These are phyloP conservation scores for Miichthys miiuy DNA, from an alignment of 2,797 vertebrate species.

Conservation along the genomic window DNA sequence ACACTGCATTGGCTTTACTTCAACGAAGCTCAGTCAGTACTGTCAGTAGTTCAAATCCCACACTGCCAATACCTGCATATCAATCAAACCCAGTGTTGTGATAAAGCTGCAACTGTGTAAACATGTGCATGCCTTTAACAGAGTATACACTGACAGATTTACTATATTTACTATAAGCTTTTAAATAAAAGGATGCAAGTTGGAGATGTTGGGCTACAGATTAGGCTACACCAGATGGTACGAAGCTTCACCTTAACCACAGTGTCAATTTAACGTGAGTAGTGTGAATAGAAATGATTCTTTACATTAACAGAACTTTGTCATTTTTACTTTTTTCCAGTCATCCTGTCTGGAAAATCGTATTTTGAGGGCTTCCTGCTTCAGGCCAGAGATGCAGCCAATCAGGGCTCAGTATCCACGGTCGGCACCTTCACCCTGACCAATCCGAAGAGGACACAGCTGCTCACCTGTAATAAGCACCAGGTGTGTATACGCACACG, in stretches of 20 bases:
- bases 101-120: not conserved
- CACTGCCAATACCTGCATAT: not conserved
- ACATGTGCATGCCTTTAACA: too few relatives aligned
- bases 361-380: constrained; percentile 88
- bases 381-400: constrained; percentile 83
- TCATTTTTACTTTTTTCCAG: constrained; percentile 52
- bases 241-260: too few relatives aligned
- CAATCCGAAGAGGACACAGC: constrained; percentile 80
- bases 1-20: too few relatives aligned
- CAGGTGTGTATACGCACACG: constrained; percentile 60
- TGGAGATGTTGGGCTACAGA: too few relatives aligned
- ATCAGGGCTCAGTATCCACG: constrained; percentile 57
- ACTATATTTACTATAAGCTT: not conserved
- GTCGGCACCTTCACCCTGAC: constrained; percentile 85
- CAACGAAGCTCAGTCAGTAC: too few relatives aligned
- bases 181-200: not conserved
- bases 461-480: constrained; percentile 82
- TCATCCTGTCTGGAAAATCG: constrained; percentile 51
- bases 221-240: too few relatives aligned
- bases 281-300: not conserved
- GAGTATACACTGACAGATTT: too few relatives aligned
- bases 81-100: not conserved
- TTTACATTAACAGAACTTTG: not conserved
- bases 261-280: too few relatives aligned
- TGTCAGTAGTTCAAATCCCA: not conserved